phyloP scores from a whole-genome alignment of 2,797 vertebrate genomes.

The Sparidentex hasta region DNA sequence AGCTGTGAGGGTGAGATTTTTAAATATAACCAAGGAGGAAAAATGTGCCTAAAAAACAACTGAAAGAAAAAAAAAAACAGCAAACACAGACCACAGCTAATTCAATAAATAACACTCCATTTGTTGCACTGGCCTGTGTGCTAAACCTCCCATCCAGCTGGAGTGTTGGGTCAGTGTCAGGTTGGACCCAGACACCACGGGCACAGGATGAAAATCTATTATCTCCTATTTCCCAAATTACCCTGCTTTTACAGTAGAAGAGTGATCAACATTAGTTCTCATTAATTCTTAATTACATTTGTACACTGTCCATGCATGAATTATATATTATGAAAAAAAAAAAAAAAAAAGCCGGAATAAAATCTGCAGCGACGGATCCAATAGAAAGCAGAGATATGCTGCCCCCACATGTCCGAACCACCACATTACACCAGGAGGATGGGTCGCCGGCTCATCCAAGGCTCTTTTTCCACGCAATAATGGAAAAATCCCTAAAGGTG shows the following conservation, averaged over 20 bases:
- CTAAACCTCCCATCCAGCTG: constrained; percentile 40
- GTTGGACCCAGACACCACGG: constrained; percentile 22
- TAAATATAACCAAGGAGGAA: constrained; percentile 9
- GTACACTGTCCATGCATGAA: constrained; percentile 47
- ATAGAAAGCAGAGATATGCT: constrained; percentile 60
- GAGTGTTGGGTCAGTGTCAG: constrained; percentile 30
- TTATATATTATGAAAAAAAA: too few species aligned
- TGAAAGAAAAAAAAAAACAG: background rate
- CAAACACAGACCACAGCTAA: constrained; percentile 17
- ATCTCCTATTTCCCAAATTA: constrained; percentile 58
- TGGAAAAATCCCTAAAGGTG: constrained; percentile 67
- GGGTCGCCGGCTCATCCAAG: background rate
- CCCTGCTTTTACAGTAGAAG: constrained; percentile 46
- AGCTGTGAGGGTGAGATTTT: background rate
- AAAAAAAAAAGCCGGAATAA: background rate
- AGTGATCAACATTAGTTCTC: constrained; percentile 56
- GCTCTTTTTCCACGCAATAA: constrained; percentile 7
- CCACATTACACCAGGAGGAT: constrained; percentile 53
- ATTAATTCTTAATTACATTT: constrained; percentile 58
- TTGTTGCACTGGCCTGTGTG: constrained; percentile 2
- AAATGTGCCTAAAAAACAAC: constrained; percentile 19
- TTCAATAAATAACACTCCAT: constrained; percentile 27
- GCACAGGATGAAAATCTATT: constrained; percentile 50
- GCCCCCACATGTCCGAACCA: constrained; percentile 61
- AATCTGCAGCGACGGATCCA: too few species aligned